Base-by-base conservation (phyloP, 2,797 vertebrate genomes). In the Peromyscus nudipes region DNA sequence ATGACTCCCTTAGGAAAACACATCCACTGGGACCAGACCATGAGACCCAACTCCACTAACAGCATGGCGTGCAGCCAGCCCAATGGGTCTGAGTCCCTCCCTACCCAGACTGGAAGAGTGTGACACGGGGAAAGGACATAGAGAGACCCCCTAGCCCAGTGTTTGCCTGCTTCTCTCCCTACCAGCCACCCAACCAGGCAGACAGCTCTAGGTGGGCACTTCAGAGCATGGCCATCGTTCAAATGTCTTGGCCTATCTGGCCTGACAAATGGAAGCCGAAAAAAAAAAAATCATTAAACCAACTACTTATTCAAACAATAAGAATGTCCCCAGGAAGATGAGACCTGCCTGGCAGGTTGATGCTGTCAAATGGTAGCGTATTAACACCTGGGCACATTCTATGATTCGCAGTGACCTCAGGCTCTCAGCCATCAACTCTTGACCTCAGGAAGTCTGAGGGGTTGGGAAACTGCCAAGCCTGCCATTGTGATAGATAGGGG, bases 371-470 rank as follows among this genome's bases (percentile, higher is more conserved):
- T 25, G 75, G 69, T 29, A 75, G 37, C 77, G 37, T n/a, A 80
- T 62, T 19, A 80, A 94, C 60, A 81, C 64, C 40, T 92, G 31
- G 83, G 37, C n/a, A 69, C 23, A 73, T 17, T 75, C 46, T n/a
- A 46, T 11, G 37, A 49, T 17, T 37, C 52, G 40, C 37, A 65
- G 14, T 80, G 86, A 65, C 13, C 37, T 71, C 60, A 37, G 64
- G 17, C 27, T 31, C 65, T 37, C 40, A 21, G 34, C 11, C 31
- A 14, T 64, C 34, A 84, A 43, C 84, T 11, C 29, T 76, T 81
- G 34, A 87, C 80, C 81, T 89, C 40, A 62, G 84, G 40, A 97
- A 91, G 34, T 37, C 77, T 69, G 37, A 89, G 60, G 40, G 76
- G 57, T 19, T 81, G 64, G 71, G 73, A 64, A 93, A 93, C 65